These are phyloP conservation scores for Pediacus dermestoides DNA, from an alignment of 2,888 invertebrate species.

Conservation along the genomic window DNA sequence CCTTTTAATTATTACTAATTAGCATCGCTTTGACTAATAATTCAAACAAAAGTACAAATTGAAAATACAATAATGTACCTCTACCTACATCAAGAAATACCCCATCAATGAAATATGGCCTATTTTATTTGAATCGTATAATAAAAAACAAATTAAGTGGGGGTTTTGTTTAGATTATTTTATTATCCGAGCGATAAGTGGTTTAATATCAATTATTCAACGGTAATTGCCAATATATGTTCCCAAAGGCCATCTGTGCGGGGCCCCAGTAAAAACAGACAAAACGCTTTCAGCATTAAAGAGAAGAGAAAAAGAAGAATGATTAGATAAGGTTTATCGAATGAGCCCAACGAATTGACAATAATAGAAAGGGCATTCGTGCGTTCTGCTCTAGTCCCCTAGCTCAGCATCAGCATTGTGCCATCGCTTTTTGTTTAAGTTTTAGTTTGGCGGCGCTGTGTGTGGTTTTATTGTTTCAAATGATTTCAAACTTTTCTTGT, in stretches of 20 bases:
- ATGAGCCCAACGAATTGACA: constrained; percentile 16
- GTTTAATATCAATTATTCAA: constrained; percentile 10
- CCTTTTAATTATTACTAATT: too few relatives aligned
- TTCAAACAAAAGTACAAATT: too few relatives aligned
- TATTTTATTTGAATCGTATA: too few relatives aligned
- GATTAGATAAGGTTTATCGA: constrained; percentile 15
- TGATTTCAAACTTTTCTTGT: too few relatives aligned
- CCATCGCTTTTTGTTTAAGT: neutral
- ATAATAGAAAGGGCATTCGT: constrained; percentile 16
- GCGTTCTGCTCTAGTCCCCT: constrained; percentile 1
- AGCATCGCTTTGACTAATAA: too few relatives aligned
- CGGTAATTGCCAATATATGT: constrained; percentile 5
- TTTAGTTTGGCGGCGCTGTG: too few relatives aligned
- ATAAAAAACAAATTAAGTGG: too few relatives aligned
- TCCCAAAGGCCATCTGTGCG: constrained; percentile 1
- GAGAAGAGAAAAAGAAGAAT: constrained; percentile 6
- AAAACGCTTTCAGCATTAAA: neutral
- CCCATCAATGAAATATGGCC: too few relatives aligned
- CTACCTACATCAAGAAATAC: too few relatives aligned
- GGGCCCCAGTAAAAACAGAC: neutral
- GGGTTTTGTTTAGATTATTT: too few relatives aligned
- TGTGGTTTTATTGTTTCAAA: too few relatives aligned
- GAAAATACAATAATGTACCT: too few relatives aligned
- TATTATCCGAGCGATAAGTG: neutral
- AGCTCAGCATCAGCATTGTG: neutral